Base-by-base conservation (phyloP, 1,140 invertebrate species). In the Bombus pyrosoma region DNA sequence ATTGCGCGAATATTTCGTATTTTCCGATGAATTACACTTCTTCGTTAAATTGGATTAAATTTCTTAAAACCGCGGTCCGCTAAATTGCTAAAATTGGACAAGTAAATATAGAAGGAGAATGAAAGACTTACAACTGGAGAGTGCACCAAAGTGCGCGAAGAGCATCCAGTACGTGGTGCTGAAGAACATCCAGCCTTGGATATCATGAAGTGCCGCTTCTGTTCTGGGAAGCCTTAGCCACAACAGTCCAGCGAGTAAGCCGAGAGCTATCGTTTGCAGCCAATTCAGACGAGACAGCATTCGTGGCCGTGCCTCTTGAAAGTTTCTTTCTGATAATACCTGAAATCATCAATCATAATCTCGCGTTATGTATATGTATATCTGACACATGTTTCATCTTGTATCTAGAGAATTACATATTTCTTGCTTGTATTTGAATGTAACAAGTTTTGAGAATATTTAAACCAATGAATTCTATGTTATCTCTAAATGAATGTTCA, bases 111-210 rank as follows among this genome's bases (percentile, higher is more conserved):
- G 22, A 9, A 41, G 37, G 37, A 68, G 57, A 34, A 13, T 12
- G 69, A 78, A n/a, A n/a, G n/a, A 96, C 96, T 96, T 93, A 97
- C 96, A 97, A 93, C 97, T 97, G 91, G 97, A 96, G 32, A 98
- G 95, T 80, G 98, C 97, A 89, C 97, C 97, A 92, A 98, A 98
- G 82, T 98, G 96, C 28, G 97, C 97, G 93, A 98, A 98, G 47
- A 98, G 95, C 97, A 98, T 98, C 98, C 97, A 98, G 92, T 98
- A 98, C 41, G 97, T 98, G 41, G 97, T 97, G 37, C 97, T 97
- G 95, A 98, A 98, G 92, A 98, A 98, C 97, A 98, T 97, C 97
- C 97, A 98, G 68, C 98, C 98, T 95, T 98, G 97, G 53, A 98
- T 97, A 94, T 98, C 97, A 83, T 97, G 96, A 43, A 98, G 95